Evolutionary conservation across 2,888 invertebrate species (phyloP).

Genomic region (Podotricha telesiphe): DNA sequence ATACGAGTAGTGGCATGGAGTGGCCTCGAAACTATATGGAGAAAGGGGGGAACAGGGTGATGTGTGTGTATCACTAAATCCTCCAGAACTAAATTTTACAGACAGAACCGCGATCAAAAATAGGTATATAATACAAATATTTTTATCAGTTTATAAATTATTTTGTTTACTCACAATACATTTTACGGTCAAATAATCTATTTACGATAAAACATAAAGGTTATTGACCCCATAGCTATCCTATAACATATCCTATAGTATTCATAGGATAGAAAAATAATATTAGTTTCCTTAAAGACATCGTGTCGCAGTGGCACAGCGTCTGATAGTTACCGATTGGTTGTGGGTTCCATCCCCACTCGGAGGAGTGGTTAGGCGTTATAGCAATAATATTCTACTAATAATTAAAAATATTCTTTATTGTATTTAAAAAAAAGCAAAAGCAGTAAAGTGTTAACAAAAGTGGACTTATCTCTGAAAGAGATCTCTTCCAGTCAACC

Average conservation of each 20-base stretch:
- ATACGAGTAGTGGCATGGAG: too few relatives aligned
- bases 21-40: too few relatives aligned
- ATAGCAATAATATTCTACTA: too few relatives aligned
- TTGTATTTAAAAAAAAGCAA: too few relatives aligned
- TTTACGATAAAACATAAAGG: background rate
- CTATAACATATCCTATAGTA: background rate
- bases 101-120: background rate
- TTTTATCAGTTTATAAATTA: slow-evolving; percentile 4
- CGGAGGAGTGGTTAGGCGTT: background rate
- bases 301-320: background rate
- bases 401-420: too few relatives aligned
- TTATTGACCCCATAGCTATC: background rate
- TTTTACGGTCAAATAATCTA: background rate
- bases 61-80: background rate
- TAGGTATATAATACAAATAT: background rate
- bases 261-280: too few relatives aligned
- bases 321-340: background rate
- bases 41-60: too few relatives aligned
- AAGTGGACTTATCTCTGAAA: too few relatives aligned
- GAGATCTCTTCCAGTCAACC: too few relatives aligned
- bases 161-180: slow-evolving; percentile 1
- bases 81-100: background rate
- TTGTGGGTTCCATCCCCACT: background rate
- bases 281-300: too few relatives aligned
- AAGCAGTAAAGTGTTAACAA: too few relatives aligned